phyloP scores from a whole-genome alignment of 2,113 vertebrate genomes.

The Xiphorhynchus elegans region DNA sequence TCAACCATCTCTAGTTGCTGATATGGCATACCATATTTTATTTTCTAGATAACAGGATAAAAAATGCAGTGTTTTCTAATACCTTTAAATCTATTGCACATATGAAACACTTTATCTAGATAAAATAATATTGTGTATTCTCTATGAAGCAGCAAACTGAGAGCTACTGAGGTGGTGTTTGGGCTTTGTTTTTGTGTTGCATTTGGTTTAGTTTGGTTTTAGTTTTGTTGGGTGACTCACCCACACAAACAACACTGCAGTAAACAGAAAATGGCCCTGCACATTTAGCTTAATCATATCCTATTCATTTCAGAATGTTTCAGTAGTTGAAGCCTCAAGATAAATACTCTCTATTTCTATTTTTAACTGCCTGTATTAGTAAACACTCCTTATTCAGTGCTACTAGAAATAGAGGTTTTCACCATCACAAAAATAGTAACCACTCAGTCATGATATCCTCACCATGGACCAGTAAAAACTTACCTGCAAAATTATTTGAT shows the following conservation, averaged over 20 bases:
- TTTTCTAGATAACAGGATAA: not conserved
- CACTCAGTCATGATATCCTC: not conserved
- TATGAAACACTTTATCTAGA: not conserved
- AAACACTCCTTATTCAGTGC: not conserved
- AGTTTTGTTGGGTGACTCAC: not conserved
- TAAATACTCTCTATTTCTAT: not conserved
- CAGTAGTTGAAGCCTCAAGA: not conserved
- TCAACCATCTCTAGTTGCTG: not conserved
- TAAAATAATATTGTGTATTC: not conserved
- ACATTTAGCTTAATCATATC: not conserved
- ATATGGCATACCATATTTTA: not conserved
- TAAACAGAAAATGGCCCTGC: fast-evolving
- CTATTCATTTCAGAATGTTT: not conserved
- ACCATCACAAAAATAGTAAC: not conserved
- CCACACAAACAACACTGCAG: fast-evolving
- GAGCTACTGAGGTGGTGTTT: not conserved
- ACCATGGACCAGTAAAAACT: not conserved
- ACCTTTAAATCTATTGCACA: not conserved
- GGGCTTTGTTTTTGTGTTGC: fast-evolving
- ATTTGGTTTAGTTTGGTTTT: fast-evolving
- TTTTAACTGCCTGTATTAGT: not conserved
- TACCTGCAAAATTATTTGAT: not conserved
- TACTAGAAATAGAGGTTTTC: not conserved
- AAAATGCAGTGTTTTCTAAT: not conserved
- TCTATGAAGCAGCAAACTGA: not conserved